These are phyloP conservation scores for Indri indri DNA, from an alignment of 2,113 vertebrate species.

Conservation along the genomic window DNA sequence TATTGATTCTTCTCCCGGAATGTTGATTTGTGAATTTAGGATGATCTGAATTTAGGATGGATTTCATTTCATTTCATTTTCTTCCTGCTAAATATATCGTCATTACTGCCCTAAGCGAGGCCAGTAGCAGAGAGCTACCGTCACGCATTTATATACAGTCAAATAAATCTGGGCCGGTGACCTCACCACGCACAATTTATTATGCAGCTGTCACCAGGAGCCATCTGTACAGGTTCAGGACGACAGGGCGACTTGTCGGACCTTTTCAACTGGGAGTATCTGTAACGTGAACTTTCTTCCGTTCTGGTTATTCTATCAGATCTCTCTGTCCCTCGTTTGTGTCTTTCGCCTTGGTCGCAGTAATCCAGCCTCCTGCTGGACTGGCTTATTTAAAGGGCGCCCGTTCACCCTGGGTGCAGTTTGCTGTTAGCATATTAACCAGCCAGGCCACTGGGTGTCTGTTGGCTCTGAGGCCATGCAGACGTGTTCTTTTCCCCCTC, in stretches of 20 bases:
- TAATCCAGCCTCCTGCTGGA: neutral
- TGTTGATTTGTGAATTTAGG: conserved; percentile 67
- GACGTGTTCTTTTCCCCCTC: accelerated
- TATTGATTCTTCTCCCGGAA: conserved; percentile 50
- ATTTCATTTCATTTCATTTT: conserved; percentile 68
- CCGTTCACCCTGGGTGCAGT: neutral
- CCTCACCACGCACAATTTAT: conserved; percentile 48
- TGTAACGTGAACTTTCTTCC: conserved; percentile 38
- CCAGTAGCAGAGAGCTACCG: neutral
- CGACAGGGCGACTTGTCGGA: neutral
- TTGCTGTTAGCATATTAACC: neutral
- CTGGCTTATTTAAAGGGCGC: neutral
- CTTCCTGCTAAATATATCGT: conserved; percentile 46
- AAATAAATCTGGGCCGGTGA: conserved; percentile 55
- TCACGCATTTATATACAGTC: conserved; percentile 56
- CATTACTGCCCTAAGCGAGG: neutral
- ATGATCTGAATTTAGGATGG: conserved; percentile 55
- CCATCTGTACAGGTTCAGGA: conserved; percentile 62
- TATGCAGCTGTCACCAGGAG: conserved; percentile 59
- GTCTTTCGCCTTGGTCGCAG: neutral
- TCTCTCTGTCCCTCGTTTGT: accelerated
- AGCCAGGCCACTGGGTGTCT: neutral
- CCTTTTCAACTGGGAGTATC: conserved; percentile 50
- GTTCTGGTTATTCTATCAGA: neutral
- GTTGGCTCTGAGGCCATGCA: neutral